Conservation (phyloP, 1,140 invertebrate species). For the Meloidogyne floridensis region DNA sequence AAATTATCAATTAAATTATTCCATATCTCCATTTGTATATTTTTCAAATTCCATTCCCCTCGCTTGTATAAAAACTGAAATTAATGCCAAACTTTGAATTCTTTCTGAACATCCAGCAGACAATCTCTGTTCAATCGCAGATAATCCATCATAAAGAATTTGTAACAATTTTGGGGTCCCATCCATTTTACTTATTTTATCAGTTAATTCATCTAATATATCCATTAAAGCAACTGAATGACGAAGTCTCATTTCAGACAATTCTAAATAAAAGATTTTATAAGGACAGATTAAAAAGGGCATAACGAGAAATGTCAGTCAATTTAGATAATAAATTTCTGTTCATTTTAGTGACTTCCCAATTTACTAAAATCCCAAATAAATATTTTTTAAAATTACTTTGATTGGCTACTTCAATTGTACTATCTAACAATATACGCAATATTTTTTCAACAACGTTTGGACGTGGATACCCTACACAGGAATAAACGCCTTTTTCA, state of each 20-base stretch:
- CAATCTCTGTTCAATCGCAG: slow-evolving; percentile 50
- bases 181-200: slow-evolving; percentile 49
- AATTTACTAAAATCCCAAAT: neutral
- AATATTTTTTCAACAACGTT: slow-evolving; percentile 77
- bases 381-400: slow-evolving; percentile 35
- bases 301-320: no score
- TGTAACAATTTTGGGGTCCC: slow-evolving; percentile 36
- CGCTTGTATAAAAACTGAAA: slow-evolving; percentile 42
- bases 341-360: no score
- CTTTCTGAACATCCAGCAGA: slow-evolving; percentile 55
- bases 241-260: slow-evolving; percentile 35
- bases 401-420: slow-evolving; percentile 44
- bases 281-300: neutral
- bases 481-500: slow-evolving; percentile 90
- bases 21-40: slow-evolving; percentile 15
- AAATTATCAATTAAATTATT: slow-evolving; percentile 8
- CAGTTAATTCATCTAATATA: slow-evolving; percentile 52
- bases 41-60: slow-evolving; percentile 39
- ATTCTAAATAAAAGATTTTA: slow-evolving; percentile 42
- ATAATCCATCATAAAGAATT: slow-evolving; percentile 42
- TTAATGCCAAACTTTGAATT: slow-evolving; percentile 48
- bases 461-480: slow-evolving; percentile 90
- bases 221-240: slow-evolving; percentile 55
- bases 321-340: no score
- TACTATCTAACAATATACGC: slow-evolving; percentile 52